phyloP scores from a whole-genome alignment of 2,113 vertebrate genomes.

The Xiphias gladius region DNA sequence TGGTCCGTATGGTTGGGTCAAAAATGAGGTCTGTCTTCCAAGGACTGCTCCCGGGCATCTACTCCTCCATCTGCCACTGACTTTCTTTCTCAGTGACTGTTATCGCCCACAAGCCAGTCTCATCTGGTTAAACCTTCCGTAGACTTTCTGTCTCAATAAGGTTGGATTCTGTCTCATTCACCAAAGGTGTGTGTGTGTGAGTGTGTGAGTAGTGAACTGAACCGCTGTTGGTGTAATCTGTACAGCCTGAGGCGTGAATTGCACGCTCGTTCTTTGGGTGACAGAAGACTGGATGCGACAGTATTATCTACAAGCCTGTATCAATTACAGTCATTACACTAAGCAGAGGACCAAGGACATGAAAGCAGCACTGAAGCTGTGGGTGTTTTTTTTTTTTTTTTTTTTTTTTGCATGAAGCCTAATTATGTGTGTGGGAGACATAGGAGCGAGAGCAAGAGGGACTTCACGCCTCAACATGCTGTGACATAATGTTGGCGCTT shows the following conservation, averaged over 20 bases:
- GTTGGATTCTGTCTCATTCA: constrained; percentile 10
- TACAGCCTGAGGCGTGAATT: neutral
- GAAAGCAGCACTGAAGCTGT: constrained; percentile 47
- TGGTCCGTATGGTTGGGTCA: constrained; percentile 78
- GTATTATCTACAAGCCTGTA: constrained; percentile 46
- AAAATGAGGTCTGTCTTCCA: constrained; percentile 78
- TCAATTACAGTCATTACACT: constrained; percentile 58
- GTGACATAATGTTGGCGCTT: constrained; percentile 52
- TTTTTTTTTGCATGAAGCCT: constrained; percentile 20
- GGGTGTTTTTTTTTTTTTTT: constrained; percentile 13
- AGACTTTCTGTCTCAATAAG: constrained; percentile 40
- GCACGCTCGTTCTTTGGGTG: constrained; percentile 16
- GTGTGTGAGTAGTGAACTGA: neutral
- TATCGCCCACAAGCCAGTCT: constrained; percentile 44
- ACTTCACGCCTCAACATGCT: constrained; percentile 56
- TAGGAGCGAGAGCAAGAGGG: constrained; percentile 32
- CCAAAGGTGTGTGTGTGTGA: neutral
- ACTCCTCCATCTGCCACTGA: constrained; percentile 81
- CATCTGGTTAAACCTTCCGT: constrained; percentile 41
- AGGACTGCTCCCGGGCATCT: constrained; percentile 76
- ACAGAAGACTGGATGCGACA: constrained; percentile 29
- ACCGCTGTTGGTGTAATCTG: constrained; percentile 16
- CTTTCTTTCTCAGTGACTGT: constrained; percentile 51
- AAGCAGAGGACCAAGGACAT: constrained; percentile 45
- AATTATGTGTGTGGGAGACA: constrained; percentile 62